Evolutionary conservation across 2,797 vertebrate genomes (phyloP).

Genomic region (Poeciliopsis paucimaculata): DNA sequence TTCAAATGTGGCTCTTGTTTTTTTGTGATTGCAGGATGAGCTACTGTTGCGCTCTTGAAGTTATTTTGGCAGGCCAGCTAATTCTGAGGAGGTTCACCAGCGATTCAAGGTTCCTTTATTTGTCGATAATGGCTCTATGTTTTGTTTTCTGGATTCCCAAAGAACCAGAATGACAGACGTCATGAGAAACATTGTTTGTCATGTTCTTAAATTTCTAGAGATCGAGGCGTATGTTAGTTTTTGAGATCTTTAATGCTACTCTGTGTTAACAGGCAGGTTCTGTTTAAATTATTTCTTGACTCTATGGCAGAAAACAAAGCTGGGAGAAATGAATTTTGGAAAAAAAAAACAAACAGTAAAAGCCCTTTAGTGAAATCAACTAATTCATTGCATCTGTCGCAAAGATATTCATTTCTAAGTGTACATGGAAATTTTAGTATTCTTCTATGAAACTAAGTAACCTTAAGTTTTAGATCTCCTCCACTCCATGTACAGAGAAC

Average conservation of each 20-base stretch:
- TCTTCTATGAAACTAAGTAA: neutral
- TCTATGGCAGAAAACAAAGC: neutral
- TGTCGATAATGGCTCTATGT: neutral
- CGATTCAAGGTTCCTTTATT: neutral
- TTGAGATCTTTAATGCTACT: neutral
- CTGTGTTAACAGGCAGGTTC: neutral
- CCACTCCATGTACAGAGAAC: neutral
- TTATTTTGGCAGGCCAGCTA: neutral
- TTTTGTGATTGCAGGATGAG: neutral
- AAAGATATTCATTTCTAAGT: neutral
- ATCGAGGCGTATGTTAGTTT: neutral
- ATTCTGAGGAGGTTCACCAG: neutral
- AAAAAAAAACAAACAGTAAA: no score
- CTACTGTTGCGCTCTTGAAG: neutral
- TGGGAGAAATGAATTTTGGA: neutral
- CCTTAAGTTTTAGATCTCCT: conserved; percentile 1
- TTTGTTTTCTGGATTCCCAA: neutral
- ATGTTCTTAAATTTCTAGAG: neutral
- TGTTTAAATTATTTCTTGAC: neutral
- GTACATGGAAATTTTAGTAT: neutral
- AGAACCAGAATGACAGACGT: neutral
- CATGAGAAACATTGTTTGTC: no score
- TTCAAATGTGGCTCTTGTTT: neutral
- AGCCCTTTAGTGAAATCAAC: neutral
- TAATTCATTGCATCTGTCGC: neutral